Conservation (phyloP, 2,797 vertebrate genomes). For the Enteromius paludinosus region DNA sequence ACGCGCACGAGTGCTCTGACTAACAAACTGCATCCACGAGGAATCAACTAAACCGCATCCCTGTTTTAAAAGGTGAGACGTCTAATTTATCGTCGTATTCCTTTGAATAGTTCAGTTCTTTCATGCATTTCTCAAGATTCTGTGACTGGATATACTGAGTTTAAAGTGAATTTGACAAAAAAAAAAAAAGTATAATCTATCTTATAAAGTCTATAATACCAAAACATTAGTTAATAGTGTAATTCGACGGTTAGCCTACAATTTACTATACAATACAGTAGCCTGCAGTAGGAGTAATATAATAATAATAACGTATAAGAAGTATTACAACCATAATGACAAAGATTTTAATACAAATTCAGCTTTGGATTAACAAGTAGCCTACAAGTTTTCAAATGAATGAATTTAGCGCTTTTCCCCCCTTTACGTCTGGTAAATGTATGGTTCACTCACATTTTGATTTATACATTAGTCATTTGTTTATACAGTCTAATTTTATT, state of each 20-base stretch:
- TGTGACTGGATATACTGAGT: neutral
- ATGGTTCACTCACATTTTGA: neutral
- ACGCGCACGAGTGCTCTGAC: neutral
- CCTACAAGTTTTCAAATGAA: neutral
- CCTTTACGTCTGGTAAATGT: neutral
- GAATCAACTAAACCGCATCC: constrained; percentile 6
- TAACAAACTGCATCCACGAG: neutral
- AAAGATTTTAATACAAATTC: neutral
- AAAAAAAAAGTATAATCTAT: too few species aligned
- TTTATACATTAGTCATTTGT: neutral
- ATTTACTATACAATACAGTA: neutral
- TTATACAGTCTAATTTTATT: neutral
- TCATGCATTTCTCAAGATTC: neutral
- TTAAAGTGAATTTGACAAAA: neutral
- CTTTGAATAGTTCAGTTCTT: too few species aligned
- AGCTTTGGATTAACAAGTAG: neutral
- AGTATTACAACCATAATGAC: too few species aligned
- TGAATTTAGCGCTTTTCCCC: neutral
- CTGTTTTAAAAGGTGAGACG: constrained; percentile 4
- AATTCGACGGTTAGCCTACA: neutral
- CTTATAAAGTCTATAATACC: too few species aligned
- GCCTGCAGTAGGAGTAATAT: too few species aligned
- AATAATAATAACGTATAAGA: neutral
- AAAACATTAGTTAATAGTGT: neutral
- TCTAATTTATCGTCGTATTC: neutral